phyloP scores from a whole-genome alignment of 2,888 invertebrate genomes.

The Endotricha flammealis region DNA sequence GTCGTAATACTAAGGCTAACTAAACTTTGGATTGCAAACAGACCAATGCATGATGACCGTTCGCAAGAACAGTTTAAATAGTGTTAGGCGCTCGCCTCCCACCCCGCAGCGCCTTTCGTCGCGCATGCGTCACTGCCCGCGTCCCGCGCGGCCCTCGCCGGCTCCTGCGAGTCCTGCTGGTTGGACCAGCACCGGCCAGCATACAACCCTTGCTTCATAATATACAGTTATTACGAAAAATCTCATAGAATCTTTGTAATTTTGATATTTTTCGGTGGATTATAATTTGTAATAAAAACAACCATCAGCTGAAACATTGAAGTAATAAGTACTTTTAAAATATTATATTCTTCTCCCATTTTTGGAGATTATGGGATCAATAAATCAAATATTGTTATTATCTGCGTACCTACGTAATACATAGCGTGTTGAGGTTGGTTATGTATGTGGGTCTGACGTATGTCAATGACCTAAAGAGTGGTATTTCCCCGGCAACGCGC shows the following conservation, averaged over 20 bases:
- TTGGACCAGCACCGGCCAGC: constrained; percentile 20
- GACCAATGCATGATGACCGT: constrained; percentile 83
- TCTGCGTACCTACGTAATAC: not conserved
- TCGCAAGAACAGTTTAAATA: constrained; percentile 83
- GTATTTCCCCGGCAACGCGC: constrained; percentile 8
- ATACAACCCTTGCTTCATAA: constrained; percentile 16
- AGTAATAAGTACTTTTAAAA: no score
- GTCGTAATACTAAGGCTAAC: constrained; percentile 78
- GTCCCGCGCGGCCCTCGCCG: constrained; percentile 46
- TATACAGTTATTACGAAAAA: no score
- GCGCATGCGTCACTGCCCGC: constrained; percentile 79
- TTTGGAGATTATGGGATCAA: not conserved
- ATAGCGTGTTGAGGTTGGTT: constrained; percentile 6
- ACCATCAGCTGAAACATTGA: no score
- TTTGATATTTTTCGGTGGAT: no score
- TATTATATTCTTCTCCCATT: no score
- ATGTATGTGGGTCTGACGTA: constrained; percentile 23
- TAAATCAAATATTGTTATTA: not conserved
- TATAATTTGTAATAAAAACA: no score
- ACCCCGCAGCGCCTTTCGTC: constrained; percentile 74
- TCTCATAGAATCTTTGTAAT: no score
- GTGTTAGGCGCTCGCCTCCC: constrained; percentile 75
- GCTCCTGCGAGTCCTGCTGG: constrained; percentile 21
- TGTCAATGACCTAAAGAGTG: constrained; percentile 33
- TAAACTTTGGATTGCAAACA: constrained; percentile 83